Evolutionary conservation across 2,113 vertebrate genomes (phyloP), one percentile per base, ranked within the genome.

Genomic region (Plotosus lineatus): DNA sequence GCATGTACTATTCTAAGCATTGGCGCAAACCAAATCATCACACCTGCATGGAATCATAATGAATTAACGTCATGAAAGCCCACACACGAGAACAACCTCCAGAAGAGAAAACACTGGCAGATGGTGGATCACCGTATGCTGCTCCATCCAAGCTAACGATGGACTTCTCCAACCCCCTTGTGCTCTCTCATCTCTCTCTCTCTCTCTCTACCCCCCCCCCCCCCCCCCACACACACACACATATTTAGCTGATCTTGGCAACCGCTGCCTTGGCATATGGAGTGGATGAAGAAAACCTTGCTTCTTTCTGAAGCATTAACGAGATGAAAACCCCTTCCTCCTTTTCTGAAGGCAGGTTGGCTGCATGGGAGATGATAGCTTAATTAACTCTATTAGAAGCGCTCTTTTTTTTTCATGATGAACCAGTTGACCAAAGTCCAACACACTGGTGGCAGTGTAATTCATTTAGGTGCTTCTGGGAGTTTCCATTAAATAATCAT

Each of bases 41-140:
- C 46, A 50, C 33, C 65, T 61, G 65, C 65, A 82, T 31, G 60
- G 63, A 58, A 83, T 50, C 60, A 79, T 66, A 60, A 17, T 60
- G 42, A 73, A 50, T 50, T 33, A 12, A 80, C 51, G 63, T 79
- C 77, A 80, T 60, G 21, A 69, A 60, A 79, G 33, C 72, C 77
- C 51, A 76, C 82, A 55, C 71, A 80, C 15, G n/a, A 17, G 11
- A 33, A 23, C 3, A 17, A 69, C 31, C 63, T 60, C 11, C 63
- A 56, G 23, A 46, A 48, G 51, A 60, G 38, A 58, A 69, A 76
- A 75, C 42, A 51, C 46, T 60, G 50, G 15, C 61, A 55, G 77
- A 56, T 75, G 60, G 42, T 58, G 40, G 48, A 31, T 68, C 40
- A 12, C 56, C 63, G 56, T 23, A 61, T 31, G 26, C 58, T 51